These are phyloP conservation scores for Calephelis virginiensis DNA, from an alignment of 1,140 invertebrate species.

Conservation along the genomic window DNA sequence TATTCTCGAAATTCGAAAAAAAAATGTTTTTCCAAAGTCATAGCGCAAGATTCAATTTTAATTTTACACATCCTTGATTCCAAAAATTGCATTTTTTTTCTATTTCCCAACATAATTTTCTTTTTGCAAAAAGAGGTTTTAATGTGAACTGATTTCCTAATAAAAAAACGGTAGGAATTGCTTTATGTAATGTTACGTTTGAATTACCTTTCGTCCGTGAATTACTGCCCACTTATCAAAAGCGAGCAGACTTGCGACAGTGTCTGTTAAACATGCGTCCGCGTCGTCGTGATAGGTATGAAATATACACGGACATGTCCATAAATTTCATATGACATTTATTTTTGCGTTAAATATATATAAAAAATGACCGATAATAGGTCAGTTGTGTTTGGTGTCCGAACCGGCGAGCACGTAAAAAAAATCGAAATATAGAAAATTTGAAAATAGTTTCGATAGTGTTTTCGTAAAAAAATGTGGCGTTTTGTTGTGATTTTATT, in stretches of 20 bases:
- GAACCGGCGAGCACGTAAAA: conserved; percentile 4
- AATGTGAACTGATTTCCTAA: neutral
- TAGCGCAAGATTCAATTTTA: too few relatives aligned
- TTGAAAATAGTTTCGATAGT: neutral
- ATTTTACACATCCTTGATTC: too few relatives aligned
- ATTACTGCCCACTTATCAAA: conserved; percentile 12
- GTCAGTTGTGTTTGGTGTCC: conserved; percentile 18
- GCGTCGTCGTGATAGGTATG: neutral
- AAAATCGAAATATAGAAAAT: neutral
- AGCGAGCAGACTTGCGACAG: neutral
- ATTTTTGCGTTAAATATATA: conserved; percentile 9
- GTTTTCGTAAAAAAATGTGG: conserved; percentile 6
- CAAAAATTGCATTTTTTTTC: too few relatives aligned
- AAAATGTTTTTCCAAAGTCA: too few relatives aligned
- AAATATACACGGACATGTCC: neutral
- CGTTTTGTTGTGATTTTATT: conserved; percentile 10
- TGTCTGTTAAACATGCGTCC: neutral
- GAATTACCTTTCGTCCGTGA: neutral
- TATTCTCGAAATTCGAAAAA: too few relatives aligned
- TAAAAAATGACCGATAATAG: conserved; percentile 10
- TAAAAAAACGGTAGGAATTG: conserved; percentile 2
- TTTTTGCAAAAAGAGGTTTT: too few relatives aligned
- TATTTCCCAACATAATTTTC: too few relatives aligned
- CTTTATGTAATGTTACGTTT: conserved; percentile 8
- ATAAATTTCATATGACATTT: conserved; percentile 7